Evolutionary conservation across 2,888 invertebrate genomes (phyloP), one percentile per base, ranked within the genome.

Genomic region (Biston stratarius): DNA sequence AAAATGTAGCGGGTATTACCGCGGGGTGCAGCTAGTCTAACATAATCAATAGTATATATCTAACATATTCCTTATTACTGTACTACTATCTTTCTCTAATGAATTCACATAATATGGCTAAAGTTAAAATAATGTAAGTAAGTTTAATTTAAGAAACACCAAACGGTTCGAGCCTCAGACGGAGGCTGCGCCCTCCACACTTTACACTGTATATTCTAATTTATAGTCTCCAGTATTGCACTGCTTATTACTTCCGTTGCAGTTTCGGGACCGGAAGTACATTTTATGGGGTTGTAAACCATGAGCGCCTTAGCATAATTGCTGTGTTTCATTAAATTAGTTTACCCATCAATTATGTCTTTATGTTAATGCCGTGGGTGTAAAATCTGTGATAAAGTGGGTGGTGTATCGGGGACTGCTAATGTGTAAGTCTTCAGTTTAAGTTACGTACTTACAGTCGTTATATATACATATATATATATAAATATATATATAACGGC

Each of bases 121-220:
- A 24, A 24, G 24, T 24, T 24, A 24, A 24, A 24, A 24, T 24
- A 24, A 24, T 24, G 24, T 24, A 24, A 61, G 44, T 45, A 52
- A 51, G 55, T 65, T 61, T 71, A 69, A 60, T 63, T 58, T 44
- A 64, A 62, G 59, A 63, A 62, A 51, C 60, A 52, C 55, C 51
- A 45, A n/a, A 53, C 61, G 61, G 60, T 74, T 63, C 52, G 74
- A 72, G 77, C 74, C 74, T 77, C 78, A 78, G 76, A 64, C 71
- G 76, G 67, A 81, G 77, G 77, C 83, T 77, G 79, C 73, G 76
- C 84, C 84, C 87, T 84, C 84, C 81, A 83, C 83, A 83, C 87
- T 89, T 87, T 86, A 88, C 90, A 91, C 90, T 91, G 87, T 87
- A 91, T 89, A 92, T 91, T 91, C 88, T 91, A 91, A 92, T 93